Evolutionary conservation across 2,797 vertebrate genomes (phyloP), one percentile per base, ranked within the genome.

Genomic region (Limosa lapponica): DNA sequence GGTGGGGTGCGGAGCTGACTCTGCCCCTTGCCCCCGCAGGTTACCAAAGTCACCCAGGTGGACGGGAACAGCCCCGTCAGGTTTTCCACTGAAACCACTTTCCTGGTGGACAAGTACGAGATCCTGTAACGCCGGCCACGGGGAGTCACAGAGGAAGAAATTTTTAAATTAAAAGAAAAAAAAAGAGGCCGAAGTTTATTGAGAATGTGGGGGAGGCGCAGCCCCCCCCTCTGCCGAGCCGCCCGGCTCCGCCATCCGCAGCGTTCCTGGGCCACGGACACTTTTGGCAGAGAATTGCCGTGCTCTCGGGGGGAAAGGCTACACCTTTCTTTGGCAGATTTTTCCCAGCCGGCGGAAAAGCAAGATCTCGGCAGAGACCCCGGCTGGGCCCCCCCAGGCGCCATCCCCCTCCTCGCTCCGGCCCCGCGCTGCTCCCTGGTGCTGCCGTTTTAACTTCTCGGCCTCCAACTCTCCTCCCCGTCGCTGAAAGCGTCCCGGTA

Each of bases 61-160:
- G 99, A 99, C 0, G 99, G 98, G 52, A 99, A 98, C 98, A 98
- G 97, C 96, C 98, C 99, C 1, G 98, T 99, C 83, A 99, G 98
- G 97, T 99, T 98, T 98, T 99, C 99, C 67, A 98, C 97, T 52
- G 99, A 99, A 98, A 99, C 99, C 93, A 99, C 99, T 96, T 99
- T 99, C 94, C 95, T 99, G 69, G 99, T 99, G 80, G 99, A 99
- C 98, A 99, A 99, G 98, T 99, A 99, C 2, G 99, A 99, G 97
- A 99, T 99, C 97, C 98, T 99, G 99, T 99, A 99, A 98, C 86
- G 71, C 64, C 74, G 85, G 96, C 89, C 7, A 3, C 55, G 65
- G 64, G 92, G 72, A 96, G 39, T 8, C 3, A 2, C 89, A 92
- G 81, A 91, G 90, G 93, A 97, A 96, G 91, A 96, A 96, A 92